Evolutionary conservation across 2,888 invertebrate species (phyloP).

Genomic region (Acanthopleura granulata): DNA sequence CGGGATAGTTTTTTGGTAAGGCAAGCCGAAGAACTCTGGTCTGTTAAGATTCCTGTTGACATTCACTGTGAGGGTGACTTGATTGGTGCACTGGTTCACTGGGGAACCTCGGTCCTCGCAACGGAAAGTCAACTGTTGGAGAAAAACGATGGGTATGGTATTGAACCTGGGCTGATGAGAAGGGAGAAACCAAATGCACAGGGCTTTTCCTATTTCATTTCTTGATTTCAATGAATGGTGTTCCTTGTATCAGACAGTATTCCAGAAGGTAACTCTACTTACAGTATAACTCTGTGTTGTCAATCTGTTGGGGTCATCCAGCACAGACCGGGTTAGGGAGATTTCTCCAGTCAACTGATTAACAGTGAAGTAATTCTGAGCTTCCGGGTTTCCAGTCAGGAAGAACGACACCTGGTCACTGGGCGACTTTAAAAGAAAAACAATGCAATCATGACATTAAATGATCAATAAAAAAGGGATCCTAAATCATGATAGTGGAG

Average conservation of each 20-base stretch:
- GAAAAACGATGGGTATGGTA: too few relatives aligned
- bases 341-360: slow-evolving; percentile 79
- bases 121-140: background rate
- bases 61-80: background rate
- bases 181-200: too few relatives aligned
- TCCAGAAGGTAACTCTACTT: background rate
- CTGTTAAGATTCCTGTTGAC: slow-evolving; percentile 18
- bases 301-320: background rate
- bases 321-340: slow-evolving; percentile 28
- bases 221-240: too few relatives aligned
- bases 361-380: slow-evolving; percentile 87
- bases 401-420: slow-evolving; percentile 42
- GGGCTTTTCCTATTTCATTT: too few relatives aligned
- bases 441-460: too few relatives aligned
- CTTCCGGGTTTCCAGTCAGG: slow-evolving; percentile 75
- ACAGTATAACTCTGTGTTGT: background rate
- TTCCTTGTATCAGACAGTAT: too few relatives aligned
- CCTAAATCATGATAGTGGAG: too few relatives aligned
- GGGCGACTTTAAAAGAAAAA: slow-evolving; percentile 33
- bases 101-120: slow-evolving; percentile 10
- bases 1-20: background rate
- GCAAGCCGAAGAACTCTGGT: slow-evolving; percentile 4
- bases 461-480: too few relatives aligned
- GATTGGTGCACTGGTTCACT: background rate
- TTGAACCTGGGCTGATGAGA: too few relatives aligned